A percentile compares a stretch with the other conserved stretches of the same genome.
Evolutionary conservation across 2,113 vertebrate genomes (phyloP).

Genomic region (Sclerurus mexicanus): DNA sequence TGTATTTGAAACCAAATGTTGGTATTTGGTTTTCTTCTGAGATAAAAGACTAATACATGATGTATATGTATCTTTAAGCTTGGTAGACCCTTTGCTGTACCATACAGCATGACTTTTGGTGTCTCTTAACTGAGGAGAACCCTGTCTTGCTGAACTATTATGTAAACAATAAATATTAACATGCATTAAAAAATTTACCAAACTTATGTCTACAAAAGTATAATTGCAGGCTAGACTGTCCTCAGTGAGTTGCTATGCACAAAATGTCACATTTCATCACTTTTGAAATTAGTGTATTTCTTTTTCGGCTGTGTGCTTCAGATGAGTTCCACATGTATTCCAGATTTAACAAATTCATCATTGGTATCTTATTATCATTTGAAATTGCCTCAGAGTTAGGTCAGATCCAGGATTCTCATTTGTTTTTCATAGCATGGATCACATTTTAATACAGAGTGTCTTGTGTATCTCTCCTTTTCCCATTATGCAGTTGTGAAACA

Average conservation of each 20-base stretch:
- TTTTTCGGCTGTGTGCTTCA: background rate
- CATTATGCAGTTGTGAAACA: slow-evolving; percentile 21
- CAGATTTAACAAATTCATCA: slow-evolving; percentile 47
- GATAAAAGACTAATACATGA: background rate
- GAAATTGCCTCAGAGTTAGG: slow-evolving; percentile 16
- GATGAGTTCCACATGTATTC: slow-evolving; percentile 52
- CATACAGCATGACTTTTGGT: background rate
- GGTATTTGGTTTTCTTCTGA: background rate
- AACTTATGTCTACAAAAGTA: background rate
- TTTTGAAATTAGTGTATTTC: slow-evolving; percentile 10
- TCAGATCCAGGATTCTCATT: slow-evolving; percentile 11
- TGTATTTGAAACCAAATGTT: background rate
- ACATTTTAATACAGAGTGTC: background rate
- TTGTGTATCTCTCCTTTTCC: background rate
- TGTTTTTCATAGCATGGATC: slow-evolving; percentile 23
- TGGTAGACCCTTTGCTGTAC: background rate
- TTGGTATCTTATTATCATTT: slow-evolving; percentile 34
- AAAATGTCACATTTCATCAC: background rate
- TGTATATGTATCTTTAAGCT: background rate
- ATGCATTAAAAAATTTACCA: background rate
- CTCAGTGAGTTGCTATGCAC: background rate
- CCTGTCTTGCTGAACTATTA: background rate
- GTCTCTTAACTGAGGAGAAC: background rate
- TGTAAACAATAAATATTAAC: background rate
- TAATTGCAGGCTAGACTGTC: background rate